Percentiles rank a stretch among this genome's conserved stretches.
Evolutionary conservation across 2,888 invertebrate species (phyloP).

Genomic region (Orthosia gothica): DNA sequence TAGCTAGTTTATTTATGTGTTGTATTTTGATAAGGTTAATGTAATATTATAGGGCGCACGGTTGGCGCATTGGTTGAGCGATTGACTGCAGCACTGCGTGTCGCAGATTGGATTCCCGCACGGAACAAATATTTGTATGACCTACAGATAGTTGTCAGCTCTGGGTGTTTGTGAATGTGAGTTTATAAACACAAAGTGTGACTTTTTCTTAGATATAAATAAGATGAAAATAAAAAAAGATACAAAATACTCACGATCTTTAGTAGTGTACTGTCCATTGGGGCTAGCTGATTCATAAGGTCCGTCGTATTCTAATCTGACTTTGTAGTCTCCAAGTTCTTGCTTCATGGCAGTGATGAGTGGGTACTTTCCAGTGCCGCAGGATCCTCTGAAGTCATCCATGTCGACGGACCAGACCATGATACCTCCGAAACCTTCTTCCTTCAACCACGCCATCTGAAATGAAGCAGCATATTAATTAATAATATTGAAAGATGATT

Average conservation of each 20-base stretch:
- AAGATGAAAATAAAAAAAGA: not conserved
- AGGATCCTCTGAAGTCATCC: conserved; percentile 98
- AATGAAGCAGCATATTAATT: conserved; percentile 30
- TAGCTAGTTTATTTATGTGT: too few species aligned
- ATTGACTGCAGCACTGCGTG: too few species aligned
- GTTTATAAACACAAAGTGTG: too few species aligned
- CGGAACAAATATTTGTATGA: too few species aligned
- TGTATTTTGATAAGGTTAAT: too few species aligned
- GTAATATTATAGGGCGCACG: too few species aligned
- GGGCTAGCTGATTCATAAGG: conserved; percentile 95
- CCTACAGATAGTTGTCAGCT: too few species aligned
- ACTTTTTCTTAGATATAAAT: not conserved
- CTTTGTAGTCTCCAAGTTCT: conserved; percentile 96
- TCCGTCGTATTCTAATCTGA: conserved; percentile 96
- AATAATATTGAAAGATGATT: not conserved
- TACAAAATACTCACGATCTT: conserved; percentile 95
- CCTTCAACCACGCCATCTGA: conserved; percentile 98
- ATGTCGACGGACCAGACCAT: conserved; percentile 99
- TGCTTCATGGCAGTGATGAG: conserved; percentile 96
- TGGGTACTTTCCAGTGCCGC: conserved; percentile 97
- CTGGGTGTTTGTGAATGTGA: too few species aligned
- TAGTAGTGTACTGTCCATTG: conserved; percentile 96
- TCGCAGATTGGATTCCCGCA: too few species aligned
- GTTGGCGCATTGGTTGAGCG: too few species aligned
- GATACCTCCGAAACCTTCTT: conserved; percentile 98